A percentile compares a stretch with the other conserved stretches of the same genome.
Conservation (phyloP, 2,888 invertebrate species). For the Listrodromus nycthemerus region DNA sequence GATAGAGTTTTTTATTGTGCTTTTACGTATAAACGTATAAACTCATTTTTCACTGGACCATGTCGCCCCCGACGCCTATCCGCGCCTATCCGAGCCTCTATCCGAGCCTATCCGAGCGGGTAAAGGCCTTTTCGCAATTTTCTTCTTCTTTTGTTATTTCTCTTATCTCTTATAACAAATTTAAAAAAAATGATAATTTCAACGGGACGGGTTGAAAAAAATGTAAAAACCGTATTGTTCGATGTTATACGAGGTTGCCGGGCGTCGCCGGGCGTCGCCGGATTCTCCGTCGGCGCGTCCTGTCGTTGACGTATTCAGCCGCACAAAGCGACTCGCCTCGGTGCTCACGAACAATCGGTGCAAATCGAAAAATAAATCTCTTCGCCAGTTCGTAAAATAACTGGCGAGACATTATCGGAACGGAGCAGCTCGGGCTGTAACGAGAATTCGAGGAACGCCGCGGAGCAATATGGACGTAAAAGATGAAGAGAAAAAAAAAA, state of each 20-base stretch:
- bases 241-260: background rate
- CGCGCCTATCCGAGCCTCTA: no score
- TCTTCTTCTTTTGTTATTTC: background rate
- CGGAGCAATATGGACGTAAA: background rate
- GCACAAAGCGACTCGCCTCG: slow-evolving; percentile 11
- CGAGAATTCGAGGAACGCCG: slow-evolving; percentile 12
- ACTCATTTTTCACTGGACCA: no score
- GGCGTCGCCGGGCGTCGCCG: background rate
- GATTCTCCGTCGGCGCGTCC: slow-evolving; percentile 5
- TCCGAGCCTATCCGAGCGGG: no score
- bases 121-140: no score
- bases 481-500: background rate
- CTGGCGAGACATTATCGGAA: background rate
- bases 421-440: slow-evolving; percentile 1
- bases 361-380: slow-evolving; percentile 34
- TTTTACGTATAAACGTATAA: no score
- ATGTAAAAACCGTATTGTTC: background rate
- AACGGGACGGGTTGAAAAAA: background rate
- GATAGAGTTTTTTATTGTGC: no score
- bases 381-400: slow-evolving; percentile 4
- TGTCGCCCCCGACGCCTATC: no score
- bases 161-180: background rate
- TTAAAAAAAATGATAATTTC: no score
- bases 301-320: slow-evolving; percentile 2
- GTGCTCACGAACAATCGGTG: slow-evolving; percentile 22